Evolutionary conservation across 2,113 vertebrate genomes (phyloP), one percentile per base, ranked within the genome.

Genomic region (Apodemus sylvaticus): DNA sequence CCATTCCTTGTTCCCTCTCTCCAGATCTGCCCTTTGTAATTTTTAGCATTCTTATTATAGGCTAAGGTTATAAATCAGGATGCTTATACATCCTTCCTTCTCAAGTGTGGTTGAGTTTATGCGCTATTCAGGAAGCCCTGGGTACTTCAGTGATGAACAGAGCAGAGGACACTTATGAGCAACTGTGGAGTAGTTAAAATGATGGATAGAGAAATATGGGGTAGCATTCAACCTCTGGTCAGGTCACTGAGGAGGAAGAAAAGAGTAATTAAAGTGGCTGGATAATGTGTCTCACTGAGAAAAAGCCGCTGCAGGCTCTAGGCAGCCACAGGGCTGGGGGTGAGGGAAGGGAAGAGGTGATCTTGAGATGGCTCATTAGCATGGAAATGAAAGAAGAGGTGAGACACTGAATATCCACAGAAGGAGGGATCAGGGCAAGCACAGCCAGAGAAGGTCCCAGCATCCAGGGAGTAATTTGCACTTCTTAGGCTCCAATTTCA

Each of bases 121-220:
- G 88, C 39, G 85, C 96, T 85, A 0, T 82, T 78, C 60, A 74
- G 94, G 89, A 91, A 93, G 68, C 89, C 89, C 60, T 1, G 66
- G 86, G 93, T 26, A n/a, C 88, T 95, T 90, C 48, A 24, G 39
- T 58, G 94, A 94, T 87, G 94, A 91, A 86, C 86, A 24, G 94
- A 89, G 6, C 77, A 12, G 62, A 83, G 86, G 96, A 87, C 77
- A 71, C 93, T 94, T 81, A 89, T 0, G 88, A 96, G 96, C 95
- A 74, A 79, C 88, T 2, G 90, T 0, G 78, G 96, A 68, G 91
- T 39, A 81, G 81, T 96, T 97, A 96, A 95, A 76, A 91, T 97
- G 97, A 97, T 73, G 13, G 91, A 97, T 96, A 91, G 91, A 93
- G 97, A 96, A 87, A 42, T 64, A 85, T 34, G 82, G 93, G 90